A percentile compares a stretch with the other conserved stretches of the same genome.
Conservation (phyloP, 2,797 vertebrate genomes). For the Chelmon rostratus region DNA sequence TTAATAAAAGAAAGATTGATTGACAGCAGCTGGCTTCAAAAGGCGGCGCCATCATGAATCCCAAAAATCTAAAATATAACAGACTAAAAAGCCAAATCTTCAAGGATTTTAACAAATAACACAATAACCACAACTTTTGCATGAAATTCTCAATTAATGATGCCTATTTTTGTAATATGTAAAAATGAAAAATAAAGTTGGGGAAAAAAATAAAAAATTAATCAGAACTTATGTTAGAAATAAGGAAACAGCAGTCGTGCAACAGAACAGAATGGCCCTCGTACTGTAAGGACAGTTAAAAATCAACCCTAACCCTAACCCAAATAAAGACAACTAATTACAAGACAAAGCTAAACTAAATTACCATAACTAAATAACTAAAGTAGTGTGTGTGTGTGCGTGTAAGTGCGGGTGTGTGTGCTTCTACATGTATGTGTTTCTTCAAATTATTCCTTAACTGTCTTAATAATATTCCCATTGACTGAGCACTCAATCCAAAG, state of each 20-base stretch:
- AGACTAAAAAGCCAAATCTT: background rate
- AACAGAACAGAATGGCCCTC: background rate
- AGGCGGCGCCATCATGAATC: background rate
- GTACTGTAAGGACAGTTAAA: background rate
- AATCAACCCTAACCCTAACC: too few species aligned
- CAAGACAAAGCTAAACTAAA: too few species aligned
- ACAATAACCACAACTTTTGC: too few species aligned
- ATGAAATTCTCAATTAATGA: too few species aligned
- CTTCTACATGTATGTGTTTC: background rate
- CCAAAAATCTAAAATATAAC: background rate
- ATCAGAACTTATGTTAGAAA: background rate
- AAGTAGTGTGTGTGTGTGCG: background rate
- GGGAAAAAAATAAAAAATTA: too few species aligned
- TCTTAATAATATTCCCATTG: constrained; percentile 29
- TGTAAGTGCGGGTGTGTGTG: background rate
- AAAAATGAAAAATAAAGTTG: too few species aligned
- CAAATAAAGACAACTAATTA: too few species aligned
- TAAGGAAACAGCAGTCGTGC: background rate
- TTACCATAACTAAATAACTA: too few species aligned
- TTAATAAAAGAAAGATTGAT: background rate
- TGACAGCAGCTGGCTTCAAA: background rate
- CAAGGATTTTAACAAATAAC: background rate
- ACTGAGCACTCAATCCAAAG: constrained; percentile 16
- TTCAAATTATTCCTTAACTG: background rate
- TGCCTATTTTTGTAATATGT: too few species aligned